These are phyloP conservation scores for Dolichomitus sp. DNA, from an alignment of 2,888 invertebrate species.

Conservation along the genomic window DNA sequence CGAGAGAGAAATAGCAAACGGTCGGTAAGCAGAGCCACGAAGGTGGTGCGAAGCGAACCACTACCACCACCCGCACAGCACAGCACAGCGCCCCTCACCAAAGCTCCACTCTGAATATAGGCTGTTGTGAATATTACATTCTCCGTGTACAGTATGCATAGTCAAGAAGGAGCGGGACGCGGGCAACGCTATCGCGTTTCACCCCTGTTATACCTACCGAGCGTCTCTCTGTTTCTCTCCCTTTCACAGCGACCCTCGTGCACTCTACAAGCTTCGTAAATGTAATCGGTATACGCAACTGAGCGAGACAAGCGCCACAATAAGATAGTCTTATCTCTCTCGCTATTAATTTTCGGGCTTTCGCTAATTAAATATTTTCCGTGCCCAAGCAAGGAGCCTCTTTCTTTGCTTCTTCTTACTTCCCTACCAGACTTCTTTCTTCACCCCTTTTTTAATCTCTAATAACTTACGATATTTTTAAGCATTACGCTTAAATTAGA, in stretches of 20 bases:
- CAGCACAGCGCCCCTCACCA: slow-evolving; percentile 16
- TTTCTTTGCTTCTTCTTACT: slow-evolving; percentile 34
- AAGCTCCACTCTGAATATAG: slow-evolving; percentile 73
- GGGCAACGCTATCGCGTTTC: slow-evolving; percentile 41
- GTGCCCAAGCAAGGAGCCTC: slow-evolving; percentile 50
- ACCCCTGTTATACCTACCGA: slow-evolving; percentile 36
- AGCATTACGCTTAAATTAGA: background rate
- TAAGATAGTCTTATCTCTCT: slow-evolving; percentile 65
- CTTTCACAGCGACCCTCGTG: slow-evolving; percentile 34
- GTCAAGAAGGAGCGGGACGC: slow-evolving; percentile 65
- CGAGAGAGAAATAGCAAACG: slow-evolving; percentile 38
- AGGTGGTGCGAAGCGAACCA: slow-evolving; percentile 67
- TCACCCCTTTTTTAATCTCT: slow-evolving; percentile 26
- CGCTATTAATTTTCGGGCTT: slow-evolving; percentile 84
- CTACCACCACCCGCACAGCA: slow-evolving; percentile 55
- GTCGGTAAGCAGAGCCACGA: slow-evolving; percentile 50
- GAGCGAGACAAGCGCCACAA: slow-evolving; percentile 58
- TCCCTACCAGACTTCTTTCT: background rate
- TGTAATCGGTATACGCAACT: slow-evolving; percentile 52
- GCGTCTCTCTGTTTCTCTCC: slow-evolving; percentile 38
- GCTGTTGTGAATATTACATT: slow-evolving; percentile 86
- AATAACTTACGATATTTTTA: slow-evolving; percentile 34
- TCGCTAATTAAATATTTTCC: slow-evolving; percentile 85
- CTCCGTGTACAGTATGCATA: slow-evolving; percentile 78
- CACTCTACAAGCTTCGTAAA: slow-evolving; percentile 43